phyloP scores from a whole-genome alignment of 2,888 invertebrate genomes.

The Sphecodes monilicornis region DNA sequence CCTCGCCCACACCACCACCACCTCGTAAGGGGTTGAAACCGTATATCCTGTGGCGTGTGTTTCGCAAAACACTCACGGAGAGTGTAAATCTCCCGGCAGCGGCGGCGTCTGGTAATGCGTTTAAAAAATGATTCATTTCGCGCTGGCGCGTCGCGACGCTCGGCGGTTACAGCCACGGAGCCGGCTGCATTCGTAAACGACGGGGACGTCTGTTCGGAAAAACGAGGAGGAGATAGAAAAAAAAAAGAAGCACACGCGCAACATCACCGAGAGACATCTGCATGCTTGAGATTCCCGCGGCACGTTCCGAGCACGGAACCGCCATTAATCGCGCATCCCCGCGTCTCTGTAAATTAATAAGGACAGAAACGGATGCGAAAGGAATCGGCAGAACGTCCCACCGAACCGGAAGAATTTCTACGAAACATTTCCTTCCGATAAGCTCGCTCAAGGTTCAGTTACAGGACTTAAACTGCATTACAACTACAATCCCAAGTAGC shows the following conservation, averaged over 20 bases:
- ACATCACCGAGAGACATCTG: neutral
- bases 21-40: neutral
- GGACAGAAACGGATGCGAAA: neutral
- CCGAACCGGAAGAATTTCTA: neutral
- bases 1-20: neutral
- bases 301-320: neutral
- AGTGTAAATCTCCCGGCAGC: constrained; percentile 40
- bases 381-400: neutral
- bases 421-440: neutral
- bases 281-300: constrained; percentile 10
- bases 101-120: constrained; percentile 27
- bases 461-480: neutral
- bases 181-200: constrained; percentile 34
- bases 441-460: neutral
- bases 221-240: too few relatives aligned
- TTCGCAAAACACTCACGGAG: constrained; percentile 15
- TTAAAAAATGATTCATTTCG: constrained; percentile 49
- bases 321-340: constrained; percentile 17
- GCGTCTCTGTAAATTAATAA: constrained; percentile 24
- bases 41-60: neutral
- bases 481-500: too few relatives aligned
- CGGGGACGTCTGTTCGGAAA: neutral
- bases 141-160: neutral
- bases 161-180: constrained; percentile 18
- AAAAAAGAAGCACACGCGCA: constrained; percentile 7